Evolutionary conservation across 1,140 invertebrate genomes (phyloP).

Genomic region (Drosophila insularis): DNA sequence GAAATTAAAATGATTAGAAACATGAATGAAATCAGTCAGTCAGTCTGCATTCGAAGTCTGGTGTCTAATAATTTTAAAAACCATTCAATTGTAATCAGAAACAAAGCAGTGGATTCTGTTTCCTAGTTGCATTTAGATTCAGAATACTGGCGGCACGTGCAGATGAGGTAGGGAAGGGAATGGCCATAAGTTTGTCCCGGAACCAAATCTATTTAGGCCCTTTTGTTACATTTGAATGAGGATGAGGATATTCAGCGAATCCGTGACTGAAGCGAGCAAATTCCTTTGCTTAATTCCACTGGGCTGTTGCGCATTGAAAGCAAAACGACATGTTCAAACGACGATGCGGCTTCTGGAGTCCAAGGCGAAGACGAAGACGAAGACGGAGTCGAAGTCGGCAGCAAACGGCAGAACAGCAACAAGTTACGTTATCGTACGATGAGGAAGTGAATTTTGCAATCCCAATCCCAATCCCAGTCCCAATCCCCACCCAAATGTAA

Average conservation of each 20-base stretch:
- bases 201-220: neutral
- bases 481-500: conserved; percentile 23
- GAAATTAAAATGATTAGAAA: neutral
- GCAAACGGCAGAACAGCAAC: conserved; percentile 6
- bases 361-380: neutral
- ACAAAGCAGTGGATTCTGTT: neutral
- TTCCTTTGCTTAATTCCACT: conserved; percentile 40
- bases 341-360: conserved; percentile 18
- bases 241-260: conserved; percentile 23
- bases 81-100: neutral
- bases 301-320: conserved; percentile 8
- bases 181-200: neutral
- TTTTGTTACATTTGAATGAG: conserved; percentile 32
- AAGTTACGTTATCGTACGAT: conserved; percentile 13
- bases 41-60: neutral
- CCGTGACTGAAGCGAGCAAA: conserved; percentile 45
- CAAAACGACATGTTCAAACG: conserved; percentile 18
- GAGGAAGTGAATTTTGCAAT: conserved; percentile 24
- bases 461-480: conserved; percentile 13
- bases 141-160: neutral
- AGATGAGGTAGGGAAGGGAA: neutral
- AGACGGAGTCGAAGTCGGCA: too few relatives aligned
- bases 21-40: neutral
- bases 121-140: conserved; percentile 3
- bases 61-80: too few relatives aligned